These are phyloP conservation scores for Trissolcus basalis DNA, from an alignment of 1,140 invertebrate species.

Conservation along the genomic window DNA sequence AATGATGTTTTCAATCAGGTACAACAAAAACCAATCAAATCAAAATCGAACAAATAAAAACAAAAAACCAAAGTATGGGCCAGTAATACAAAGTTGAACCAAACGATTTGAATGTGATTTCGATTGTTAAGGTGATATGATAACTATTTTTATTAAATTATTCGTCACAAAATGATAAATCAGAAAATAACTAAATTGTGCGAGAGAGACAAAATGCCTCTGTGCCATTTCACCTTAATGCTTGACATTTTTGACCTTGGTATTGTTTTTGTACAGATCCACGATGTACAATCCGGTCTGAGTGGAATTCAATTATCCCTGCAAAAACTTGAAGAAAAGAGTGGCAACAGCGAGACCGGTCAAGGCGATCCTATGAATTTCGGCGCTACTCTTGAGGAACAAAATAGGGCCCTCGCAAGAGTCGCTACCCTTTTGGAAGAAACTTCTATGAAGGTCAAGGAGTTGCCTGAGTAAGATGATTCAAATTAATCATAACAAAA, in stretches of 20 bases:
- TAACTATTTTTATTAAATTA: too few relatives aligned
- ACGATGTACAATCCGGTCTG: slow-evolving; percentile 37
- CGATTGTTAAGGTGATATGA: too few relatives aligned
- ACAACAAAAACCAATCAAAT: slow-evolving; percentile 9
- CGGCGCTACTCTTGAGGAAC: slow-evolving; percentile 56
- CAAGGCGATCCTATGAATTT: slow-evolving; percentile 36
- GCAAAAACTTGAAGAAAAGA: slow-evolving; percentile 48
- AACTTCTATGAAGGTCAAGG: slow-evolving; percentile 61
- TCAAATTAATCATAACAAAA: too few relatives aligned
- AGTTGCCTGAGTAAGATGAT: slow-evolving; percentile 68
- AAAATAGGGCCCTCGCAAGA: slow-evolving; percentile 54
- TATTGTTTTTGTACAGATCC: slow-evolving; percentile 12
- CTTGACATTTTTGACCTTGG: too few relatives aligned
- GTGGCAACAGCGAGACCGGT: slow-evolving; percentile 14
- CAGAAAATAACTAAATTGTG: too few relatives aligned
- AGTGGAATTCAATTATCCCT: slow-evolving; percentile 34
- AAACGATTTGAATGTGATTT: too few relatives aligned
- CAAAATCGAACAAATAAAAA: neutral
- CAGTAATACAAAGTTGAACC: too few relatives aligned
- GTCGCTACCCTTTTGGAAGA: slow-evolving; percentile 66
- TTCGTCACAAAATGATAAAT: too few relatives aligned
- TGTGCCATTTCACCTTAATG: too few relatives aligned
- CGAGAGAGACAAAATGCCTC: too few relatives aligned
- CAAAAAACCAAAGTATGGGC: too few relatives aligned
- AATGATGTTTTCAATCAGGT: slow-evolving; percentile 61